Conservation (phyloP, 2,797 vertebrate genomes). For the Chaunax sp. region DNA sequence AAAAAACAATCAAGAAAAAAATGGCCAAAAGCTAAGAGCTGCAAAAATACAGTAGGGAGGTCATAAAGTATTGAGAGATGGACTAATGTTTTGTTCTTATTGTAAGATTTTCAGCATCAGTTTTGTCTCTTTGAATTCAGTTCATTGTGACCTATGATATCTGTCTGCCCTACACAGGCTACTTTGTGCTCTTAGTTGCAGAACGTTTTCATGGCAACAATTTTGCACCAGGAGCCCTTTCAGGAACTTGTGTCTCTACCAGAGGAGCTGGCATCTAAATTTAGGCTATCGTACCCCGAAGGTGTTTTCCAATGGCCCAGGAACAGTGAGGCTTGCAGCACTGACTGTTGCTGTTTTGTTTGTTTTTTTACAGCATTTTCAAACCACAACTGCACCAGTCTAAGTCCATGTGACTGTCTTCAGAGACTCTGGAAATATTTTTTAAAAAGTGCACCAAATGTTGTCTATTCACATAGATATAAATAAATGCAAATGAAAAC, state of each 20-base stretch:
- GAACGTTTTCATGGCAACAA: neutral
- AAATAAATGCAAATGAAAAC: conserved; percentile 6
- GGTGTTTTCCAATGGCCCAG: neutral
- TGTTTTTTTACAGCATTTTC: too few species aligned
- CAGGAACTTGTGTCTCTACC: neutral
- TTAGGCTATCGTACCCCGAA: neutral
- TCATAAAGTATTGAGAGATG: neutral
- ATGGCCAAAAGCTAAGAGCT: too few species aligned
- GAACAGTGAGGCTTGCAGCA: neutral
- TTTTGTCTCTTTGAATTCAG: neutral
- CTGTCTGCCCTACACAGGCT: neutral
- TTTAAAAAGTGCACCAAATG: neutral
- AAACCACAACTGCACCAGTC: too few species aligned
- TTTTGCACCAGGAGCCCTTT: neutral
- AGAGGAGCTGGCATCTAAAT: neutral
- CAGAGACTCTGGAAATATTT: neutral
- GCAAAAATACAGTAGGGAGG: too few species aligned
- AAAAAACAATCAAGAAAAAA: neutral
- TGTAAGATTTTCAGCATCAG: neutral
- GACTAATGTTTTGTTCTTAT: neutral
- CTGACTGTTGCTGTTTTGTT: neutral
- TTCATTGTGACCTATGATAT: neutral
- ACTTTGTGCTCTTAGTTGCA: neutral
- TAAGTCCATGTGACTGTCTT: too few species aligned
- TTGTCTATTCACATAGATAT: conserved; percentile 1